Conservation (phyloP, 2,888 invertebrate species). For the Volucella zonaria region DNA sequence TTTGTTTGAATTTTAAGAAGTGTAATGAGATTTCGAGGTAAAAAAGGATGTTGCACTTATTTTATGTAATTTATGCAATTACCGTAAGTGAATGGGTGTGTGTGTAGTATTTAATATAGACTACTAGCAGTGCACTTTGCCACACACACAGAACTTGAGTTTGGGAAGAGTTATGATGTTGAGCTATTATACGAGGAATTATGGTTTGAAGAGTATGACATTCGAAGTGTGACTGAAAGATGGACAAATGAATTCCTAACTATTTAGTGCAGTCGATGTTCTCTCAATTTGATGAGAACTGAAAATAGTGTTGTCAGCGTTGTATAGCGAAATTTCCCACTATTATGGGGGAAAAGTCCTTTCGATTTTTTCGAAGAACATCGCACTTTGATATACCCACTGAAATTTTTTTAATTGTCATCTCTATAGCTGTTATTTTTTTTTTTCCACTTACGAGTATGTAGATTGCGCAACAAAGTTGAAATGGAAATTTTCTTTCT, state of each 20-base stretch:
- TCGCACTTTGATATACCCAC: too few relatives aligned
- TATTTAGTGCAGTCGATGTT: too few relatives aligned
- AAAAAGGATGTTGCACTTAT: constrained; percentile 22
- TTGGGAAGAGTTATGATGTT: constrained; percentile 18
- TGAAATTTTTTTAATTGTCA: too few relatives aligned
- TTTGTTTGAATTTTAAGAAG: background rate
- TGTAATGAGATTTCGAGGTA: constrained; percentile 23
- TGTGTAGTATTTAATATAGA: constrained; percentile 30
- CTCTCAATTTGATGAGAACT: too few relatives aligned
- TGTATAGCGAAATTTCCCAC: too few relatives aligned
- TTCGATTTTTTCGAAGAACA: too few relatives aligned
- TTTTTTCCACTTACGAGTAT: too few relatives aligned
- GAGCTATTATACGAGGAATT: constrained; percentile 42
- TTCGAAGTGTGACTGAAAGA: constrained; percentile 67
- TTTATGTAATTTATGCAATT: constrained; percentile 48
- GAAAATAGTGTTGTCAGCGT: too few relatives aligned
- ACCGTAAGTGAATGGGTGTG: constrained; percentile 29
- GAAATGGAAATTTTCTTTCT: too few relatives aligned
- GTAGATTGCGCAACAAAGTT: too few relatives aligned
- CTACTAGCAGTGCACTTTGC: constrained; percentile 43
- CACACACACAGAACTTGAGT: constrained; percentile 21
- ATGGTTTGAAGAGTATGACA: constrained; percentile 61
- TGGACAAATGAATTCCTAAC: background rate
- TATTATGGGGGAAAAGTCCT: too few relatives aligned
- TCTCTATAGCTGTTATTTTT: too few relatives aligned